These are phyloP conservation scores for Pheosia gnoma DNA, from an alignment of 2,888 invertebrate species.

Conservation along the genomic window DNA sequence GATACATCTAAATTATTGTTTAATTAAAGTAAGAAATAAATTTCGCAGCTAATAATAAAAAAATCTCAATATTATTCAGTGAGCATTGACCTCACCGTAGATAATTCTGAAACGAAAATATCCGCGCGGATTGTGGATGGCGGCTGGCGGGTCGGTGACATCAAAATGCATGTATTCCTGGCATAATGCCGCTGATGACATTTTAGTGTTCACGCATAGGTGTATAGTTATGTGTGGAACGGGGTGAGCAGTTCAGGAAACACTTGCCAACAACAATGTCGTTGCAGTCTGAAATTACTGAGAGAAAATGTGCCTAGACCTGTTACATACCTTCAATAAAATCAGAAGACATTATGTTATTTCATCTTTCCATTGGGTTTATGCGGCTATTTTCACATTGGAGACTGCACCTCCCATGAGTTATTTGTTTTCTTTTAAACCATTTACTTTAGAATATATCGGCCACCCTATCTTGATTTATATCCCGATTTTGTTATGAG, in stretches of 20 bases:
- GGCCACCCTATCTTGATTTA: too few relatives aligned
- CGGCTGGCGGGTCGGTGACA: slow-evolving; percentile 4
- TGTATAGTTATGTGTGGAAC: background rate
- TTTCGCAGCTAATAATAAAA: background rate
- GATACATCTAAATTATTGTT: too few relatives aligned
- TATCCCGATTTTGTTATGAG: too few relatives aligned
- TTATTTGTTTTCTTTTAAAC: too few relatives aligned
- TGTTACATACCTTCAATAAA: too few relatives aligned
- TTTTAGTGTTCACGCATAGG: slow-evolving; percentile 1
- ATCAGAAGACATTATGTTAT: too few relatives aligned
- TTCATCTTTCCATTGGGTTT: too few relatives aligned
- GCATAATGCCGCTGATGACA: slow-evolving; percentile 4
- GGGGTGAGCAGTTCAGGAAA: background rate
- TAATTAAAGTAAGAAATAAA: too few relatives aligned
- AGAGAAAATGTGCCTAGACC: background rate
- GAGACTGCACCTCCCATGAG: too few relatives aligned
- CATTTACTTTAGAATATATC: too few relatives aligned
- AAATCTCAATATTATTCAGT: slow-evolving; percentile 3
- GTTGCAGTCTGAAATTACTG: background rate
- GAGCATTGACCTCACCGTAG: slow-evolving; percentile 35
- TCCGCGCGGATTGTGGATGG: slow-evolving; percentile 22
- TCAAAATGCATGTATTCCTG: slow-evolving; percentile 6
- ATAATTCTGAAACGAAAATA: slow-evolving; percentile 36
- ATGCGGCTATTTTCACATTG: too few relatives aligned
- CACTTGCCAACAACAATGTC: background rate